Evolutionary conservation across 2,797 vertebrate species (phyloP).

Genomic region (Megaceryle alcyon): DNA sequence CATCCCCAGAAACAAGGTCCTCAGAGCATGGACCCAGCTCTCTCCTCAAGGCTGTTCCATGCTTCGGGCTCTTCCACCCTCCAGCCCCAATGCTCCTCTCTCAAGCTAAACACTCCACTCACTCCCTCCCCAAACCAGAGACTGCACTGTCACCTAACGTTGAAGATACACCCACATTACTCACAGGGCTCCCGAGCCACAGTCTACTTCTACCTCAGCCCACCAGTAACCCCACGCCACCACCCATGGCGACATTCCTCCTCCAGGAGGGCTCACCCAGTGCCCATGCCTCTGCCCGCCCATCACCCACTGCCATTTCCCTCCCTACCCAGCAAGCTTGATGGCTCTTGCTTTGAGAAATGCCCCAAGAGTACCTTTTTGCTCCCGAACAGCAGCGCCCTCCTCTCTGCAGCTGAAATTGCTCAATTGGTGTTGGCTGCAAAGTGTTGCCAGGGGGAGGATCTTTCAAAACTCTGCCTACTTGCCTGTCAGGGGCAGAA

Average conservation of each 20-base stretch:
- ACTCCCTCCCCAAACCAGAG: not conserved
- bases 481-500: constrained; percentile 69
- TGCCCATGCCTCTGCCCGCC: not conserved
- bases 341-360: not conserved
- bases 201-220: not conserved
- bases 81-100: not conserved
- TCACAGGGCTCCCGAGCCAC: not conserved
- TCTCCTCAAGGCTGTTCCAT: not conserved
- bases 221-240: not conserved
- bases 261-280: not conserved
- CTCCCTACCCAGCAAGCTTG: not conserved
- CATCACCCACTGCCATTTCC: not conserved
- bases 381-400: constrained; percentile 74
- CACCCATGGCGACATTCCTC: not conserved
- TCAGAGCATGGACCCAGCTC: not conserved
- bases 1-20: not conserved
- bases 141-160: not conserved
- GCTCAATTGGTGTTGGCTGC: constrained; percentile 70
- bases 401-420: constrained; percentile 76
- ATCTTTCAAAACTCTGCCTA: constrained; percentile 76
- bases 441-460: constrained; percentile 65
- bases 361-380: constrained; percentile 62
- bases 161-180: not conserved
- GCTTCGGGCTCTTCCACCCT: not conserved
- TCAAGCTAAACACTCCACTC: not conserved